Base-by-base conservation (phyloP, 2,113 vertebrate species). In the Eretmochelys imbricata region DNA sequence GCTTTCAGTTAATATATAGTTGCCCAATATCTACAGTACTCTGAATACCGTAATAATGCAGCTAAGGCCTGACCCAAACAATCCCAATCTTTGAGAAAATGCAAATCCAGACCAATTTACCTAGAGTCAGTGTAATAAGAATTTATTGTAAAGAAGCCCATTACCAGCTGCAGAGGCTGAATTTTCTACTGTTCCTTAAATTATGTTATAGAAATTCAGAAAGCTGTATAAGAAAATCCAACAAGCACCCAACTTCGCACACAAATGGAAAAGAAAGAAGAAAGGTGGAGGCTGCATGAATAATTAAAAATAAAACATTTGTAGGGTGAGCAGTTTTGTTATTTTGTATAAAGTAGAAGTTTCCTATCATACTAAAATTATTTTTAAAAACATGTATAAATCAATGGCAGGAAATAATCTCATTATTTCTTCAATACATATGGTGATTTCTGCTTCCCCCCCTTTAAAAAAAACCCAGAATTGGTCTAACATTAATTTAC, bases 251-350 rank as follows among this genome's bases (percentile, higher is more conserved):
- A 93, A 22, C 91, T 95, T 94, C 93, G 90, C 90, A 97, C 94
- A 94, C 75, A 91, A 95, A 88, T 10, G 92, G 62, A 65, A 87
- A 94, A 42, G 53, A 75, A 20, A 87, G n/a, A 96, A 81, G 42
- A 88, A 93, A 86, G 88, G 89, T 51, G 87, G 82, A 93, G 20
- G 78, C 89, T 87, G 27, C 50, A 97, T 96, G 48, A 96, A 97
- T 97, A 96, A 97, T 97, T 95, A 88, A 96, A 91, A 86, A 27
- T 17, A 96, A 96, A 97, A 93, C 93, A 94, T 82, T 96, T 95
- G 42, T 90, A 65, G 88, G 87, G 11, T 95, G 96, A 96, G 89
- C 38, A 96, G 53, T 89, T 89, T 78, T 57, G 82, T 85, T 94
- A 94, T 94, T 91, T 93, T 94, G 91, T 83, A 89, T 89, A 95